Conservation (phyloP, 30 jellyfish, hydroid and myxozoan genomes). For the Hydractinia echinata region DNA sequence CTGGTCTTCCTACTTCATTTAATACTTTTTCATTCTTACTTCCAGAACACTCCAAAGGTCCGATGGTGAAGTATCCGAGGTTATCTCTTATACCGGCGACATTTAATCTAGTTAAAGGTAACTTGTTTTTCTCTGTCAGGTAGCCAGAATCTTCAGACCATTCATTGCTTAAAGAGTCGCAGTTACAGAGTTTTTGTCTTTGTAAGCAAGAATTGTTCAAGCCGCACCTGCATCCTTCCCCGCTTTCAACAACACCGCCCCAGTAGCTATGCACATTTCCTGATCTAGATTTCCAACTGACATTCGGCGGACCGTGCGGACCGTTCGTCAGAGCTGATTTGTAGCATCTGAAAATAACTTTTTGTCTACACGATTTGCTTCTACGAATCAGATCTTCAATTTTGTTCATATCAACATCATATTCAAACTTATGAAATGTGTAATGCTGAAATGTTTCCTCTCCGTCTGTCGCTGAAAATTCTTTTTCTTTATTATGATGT, state of each 20-base stretch:
- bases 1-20: conserved; percentile 37
- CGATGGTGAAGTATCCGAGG: conserved; percentile 49
- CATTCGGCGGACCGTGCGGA: conserved; percentile 79
- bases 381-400: conserved; percentile 62
- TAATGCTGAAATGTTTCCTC: conserved; percentile 41
- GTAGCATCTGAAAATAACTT: conserved; percentile 58
- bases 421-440: conserved; percentile 46
- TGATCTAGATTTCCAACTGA: conserved; percentile 61
- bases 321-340: conserved; percentile 59
- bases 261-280: conserved; percentile 62
- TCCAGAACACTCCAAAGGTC: conserved; percentile 91
- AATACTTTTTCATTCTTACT: conserved; percentile 23
- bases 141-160: conserved; percentile 83
- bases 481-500: conserved; percentile 50
- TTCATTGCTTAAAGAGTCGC: conserved; percentile 64
- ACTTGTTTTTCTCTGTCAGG: conserved; percentile 53
- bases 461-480: conserved; percentile 49
- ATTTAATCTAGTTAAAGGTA: conserved; percentile 68
- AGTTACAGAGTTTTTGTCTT: conserved; percentile 63
- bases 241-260: conserved; percentile 89
- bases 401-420: conserved; percentile 54
- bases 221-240: conserved; percentile 85
- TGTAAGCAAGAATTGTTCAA: conserved; percentile 55
- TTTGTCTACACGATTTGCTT: conserved; percentile 65
- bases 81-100: conserved; percentile 62